phyloP scores from a whole-genome alignment of 2,797 vertebrate genomes.

The Percopsis omiscomaycus region DNA sequence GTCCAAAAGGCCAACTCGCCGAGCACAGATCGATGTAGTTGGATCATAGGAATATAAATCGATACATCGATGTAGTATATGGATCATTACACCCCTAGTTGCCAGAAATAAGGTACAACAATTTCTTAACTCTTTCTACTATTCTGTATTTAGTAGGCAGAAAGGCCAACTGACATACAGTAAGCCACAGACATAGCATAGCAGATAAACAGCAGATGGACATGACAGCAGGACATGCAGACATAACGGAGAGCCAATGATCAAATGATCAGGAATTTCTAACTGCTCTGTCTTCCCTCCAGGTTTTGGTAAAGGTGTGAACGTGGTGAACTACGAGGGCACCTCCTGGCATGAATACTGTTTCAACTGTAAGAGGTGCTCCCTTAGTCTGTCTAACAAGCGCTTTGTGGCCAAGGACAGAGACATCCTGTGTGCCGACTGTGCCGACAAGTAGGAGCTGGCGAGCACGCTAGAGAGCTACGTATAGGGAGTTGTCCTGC shows the following conservation, averaged over 20 bases:
- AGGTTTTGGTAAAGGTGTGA: constrained; percentile 96
- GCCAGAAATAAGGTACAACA: no score
- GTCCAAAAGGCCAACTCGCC: no score
- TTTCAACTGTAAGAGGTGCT: constrained; percentile 96
- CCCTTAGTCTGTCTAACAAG: constrained; percentile 90
- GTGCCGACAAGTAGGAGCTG: constrained; percentile 86
- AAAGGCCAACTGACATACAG: neutral
- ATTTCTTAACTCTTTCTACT: neutral
- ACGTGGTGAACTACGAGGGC: constrained; percentile 94
- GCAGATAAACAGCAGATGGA: neutral
- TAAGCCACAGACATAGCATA: neutral
- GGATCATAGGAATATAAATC: no score
- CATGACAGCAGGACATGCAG: neutral
- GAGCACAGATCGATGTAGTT: no score
- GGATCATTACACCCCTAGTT: no score
- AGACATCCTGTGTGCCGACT: constrained; percentile 90
- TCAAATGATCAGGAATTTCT: neutral
- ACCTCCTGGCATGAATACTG: constrained; percentile 96
- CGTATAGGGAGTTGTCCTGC: neutral
- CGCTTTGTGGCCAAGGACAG: constrained; percentile 84
- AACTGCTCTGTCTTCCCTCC: constrained; percentile 15
- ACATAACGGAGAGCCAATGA: neutral
- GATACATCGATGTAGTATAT: no score
- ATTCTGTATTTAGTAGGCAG: neutral
- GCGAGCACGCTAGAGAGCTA: neutral